Evolutionary conservation across 92 coral and sea anemone genomes (phyloP), one percentile per base, ranked within the genome.

Genomic region (Epizoanthus ramosus): DNA sequence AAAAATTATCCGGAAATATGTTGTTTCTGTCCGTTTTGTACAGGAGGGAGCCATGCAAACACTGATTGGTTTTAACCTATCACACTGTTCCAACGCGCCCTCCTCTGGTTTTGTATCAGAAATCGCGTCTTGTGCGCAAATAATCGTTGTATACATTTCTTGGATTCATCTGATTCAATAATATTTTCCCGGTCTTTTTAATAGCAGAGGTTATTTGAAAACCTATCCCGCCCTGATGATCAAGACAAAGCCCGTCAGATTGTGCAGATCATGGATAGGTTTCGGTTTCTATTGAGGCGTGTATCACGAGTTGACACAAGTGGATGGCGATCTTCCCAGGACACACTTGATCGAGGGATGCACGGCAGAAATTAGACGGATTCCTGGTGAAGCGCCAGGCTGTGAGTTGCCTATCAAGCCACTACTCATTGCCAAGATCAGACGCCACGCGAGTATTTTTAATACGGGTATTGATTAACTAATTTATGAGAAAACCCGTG

Each of bases 291-390:
- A 13, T 8, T 22, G 73, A 68, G 15, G 73, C 73, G n/a, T n/a
- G 0, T 68, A 68, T 21, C 73, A 68, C 73, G 50, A 68, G 28
- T 33, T 68, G 23, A 33, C 73, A 28, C 47, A 28, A 35, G 50
- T 68, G 52, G 50, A 68, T 68, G 73, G 52, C 8, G 19, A 68
- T 23, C 73, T 68, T 8, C 53, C 50, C 8, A 68, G 39, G 22
- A 39, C 80, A 18, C 25, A 74, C 17, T 45, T 74, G 63, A 59
- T 74, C 31, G 61, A 74, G 17, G 80, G 65, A 18, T 74, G 80
- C 59, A 57, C 43, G 80, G 17, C 14, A 28, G 52, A 68, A 8
- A 35, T 68, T 23, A 45, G 73, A 45, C 73, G 73, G n/a, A 22
- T 28, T 64, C 69, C 69, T 66, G 71, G 41, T 24, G 41, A 66